These are phyloP conservation scores for Macrophya alboannulata DNA, from an alignment of 2,888 invertebrate species.

Conservation along the genomic window DNA sequence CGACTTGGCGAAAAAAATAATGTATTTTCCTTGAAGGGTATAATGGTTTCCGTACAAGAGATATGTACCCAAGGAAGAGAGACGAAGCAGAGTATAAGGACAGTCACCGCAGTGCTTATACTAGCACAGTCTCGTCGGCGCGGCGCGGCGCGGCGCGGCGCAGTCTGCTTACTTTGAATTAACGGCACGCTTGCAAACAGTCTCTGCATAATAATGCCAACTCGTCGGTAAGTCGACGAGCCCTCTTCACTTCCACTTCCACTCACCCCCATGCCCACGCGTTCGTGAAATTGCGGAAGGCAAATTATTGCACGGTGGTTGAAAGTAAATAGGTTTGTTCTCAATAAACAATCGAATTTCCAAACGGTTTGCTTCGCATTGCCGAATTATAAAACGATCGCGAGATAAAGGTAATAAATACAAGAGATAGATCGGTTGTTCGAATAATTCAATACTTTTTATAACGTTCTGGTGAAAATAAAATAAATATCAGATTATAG, in stretches of 20 bases:
- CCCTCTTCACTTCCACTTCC: conserved; percentile 44
- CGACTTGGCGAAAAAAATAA: not conserved
- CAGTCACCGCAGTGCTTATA: conserved; percentile 50
- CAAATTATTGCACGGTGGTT: conserved; percentile 47
- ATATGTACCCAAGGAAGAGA: not conserved
- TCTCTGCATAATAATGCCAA: conserved; percentile 55
- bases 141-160: conserved; percentile 42
- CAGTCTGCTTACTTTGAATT: conserved; percentile 54
- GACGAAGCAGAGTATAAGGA: conserved; percentile 36
- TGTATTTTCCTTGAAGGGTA: not conserved
- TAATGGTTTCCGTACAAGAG: not conserved
- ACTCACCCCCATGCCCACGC: conserved; percentile 25
- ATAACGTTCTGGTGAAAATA: not conserved
- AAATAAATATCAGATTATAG: not conserved
- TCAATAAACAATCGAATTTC: conserved; percentile 51
- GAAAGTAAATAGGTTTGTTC: conserved; percentile 50
- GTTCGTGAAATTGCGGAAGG: conserved; percentile 48
- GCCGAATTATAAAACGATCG: conserved; percentile 31
- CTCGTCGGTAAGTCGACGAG: conserved; percentile 52
- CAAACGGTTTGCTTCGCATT: conserved; percentile 31
- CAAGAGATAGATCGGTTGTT: not conserved
- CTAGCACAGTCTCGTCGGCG: conserved; percentile 41
- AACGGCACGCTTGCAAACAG: conserved; percentile 53
- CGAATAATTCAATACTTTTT: not conserved
- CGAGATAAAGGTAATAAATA: conserved; percentile 7